Conservation (phyloP, 2,113 vertebrate species). For the Poecile atricapillus region DNA sequence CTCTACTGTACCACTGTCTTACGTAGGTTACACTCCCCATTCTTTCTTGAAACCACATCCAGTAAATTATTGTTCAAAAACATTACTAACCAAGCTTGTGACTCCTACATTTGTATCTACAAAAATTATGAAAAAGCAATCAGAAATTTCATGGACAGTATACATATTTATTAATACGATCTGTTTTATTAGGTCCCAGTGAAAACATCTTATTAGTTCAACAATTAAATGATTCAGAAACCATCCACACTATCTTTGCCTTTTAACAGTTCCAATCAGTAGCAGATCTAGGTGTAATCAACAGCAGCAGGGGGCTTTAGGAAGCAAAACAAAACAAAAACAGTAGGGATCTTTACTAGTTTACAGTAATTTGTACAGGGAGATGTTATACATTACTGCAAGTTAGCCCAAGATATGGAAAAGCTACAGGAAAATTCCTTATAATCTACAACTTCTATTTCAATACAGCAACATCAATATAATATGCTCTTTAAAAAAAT, state of each 20-base stretch:
- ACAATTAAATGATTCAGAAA: slow-evolving; percentile 82
- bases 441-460: slow-evolving; percentile 21
- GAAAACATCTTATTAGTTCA: slow-evolving; percentile 76
- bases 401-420: slow-evolving; percentile 55
- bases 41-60: not conserved
- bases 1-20: not conserved
- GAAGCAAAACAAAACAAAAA: slow-evolving; percentile 88
- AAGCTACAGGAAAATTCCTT: slow-evolving; percentile 33
- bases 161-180: slow-evolving; percentile 48
- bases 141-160: slow-evolving; percentile 48
- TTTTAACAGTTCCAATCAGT: slow-evolving; percentile 86
- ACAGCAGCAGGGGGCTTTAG: slow-evolving; percentile 84
- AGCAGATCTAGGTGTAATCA: slow-evolving; percentile 86
- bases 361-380: slow-evolving; percentile 79
- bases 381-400: slow-evolving; percentile 69
- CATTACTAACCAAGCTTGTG: not conserved
- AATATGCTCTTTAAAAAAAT: not conserved
- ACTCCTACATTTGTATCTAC: not conserved
- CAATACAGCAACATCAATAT: not conserved
- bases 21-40: not conserved
- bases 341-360: slow-evolving; percentile 82
- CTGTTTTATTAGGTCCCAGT: slow-evolving; percentile 57
- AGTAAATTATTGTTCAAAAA: not conserved
- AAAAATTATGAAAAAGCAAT: slow-evolving; percentile 36
- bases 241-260: slow-evolving; percentile 77